These are phyloP conservation scores for Acridotheres tristis DNA, from an alignment of 2,797 vertebrate genomes.

Conservation along the genomic window DNA sequence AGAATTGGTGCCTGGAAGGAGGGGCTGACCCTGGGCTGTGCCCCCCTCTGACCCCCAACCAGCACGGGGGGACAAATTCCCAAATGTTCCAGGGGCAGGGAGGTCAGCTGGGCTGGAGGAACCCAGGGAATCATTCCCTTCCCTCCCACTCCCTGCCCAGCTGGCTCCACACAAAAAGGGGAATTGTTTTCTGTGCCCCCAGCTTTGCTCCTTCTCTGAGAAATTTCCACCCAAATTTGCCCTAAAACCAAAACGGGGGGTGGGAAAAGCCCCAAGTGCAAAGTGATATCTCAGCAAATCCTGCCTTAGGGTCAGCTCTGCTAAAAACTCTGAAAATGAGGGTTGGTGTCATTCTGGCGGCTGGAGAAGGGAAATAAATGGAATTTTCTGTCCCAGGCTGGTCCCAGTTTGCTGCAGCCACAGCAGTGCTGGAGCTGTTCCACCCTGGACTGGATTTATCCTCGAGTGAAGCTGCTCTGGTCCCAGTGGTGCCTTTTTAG, in stretches of 20 bases:
- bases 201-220: background rate
- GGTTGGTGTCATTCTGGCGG: background rate
- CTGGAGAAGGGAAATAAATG: background rate
- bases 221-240: background rate
- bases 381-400: background rate
- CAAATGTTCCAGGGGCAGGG: background rate
- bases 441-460: fast-evolving
- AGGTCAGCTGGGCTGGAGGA: background rate
- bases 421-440: background rate
- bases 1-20: background rate
- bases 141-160: constrained; percentile 32
- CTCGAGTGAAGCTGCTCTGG: background rate
- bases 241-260: background rate
- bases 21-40: background rate
- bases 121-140: background rate
- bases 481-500: background rate
- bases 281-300: background rate
- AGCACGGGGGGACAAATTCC: background rate
- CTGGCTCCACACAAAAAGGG: background rate
- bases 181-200: background rate
- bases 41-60: background rate
- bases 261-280: background rate
- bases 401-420: background rate
- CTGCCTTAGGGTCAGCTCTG: background rate
- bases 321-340: background rate